phyloP scores from a whole-genome alignment of 2,113 vertebrate genomes.

The Henicopernis longicauda region DNA sequence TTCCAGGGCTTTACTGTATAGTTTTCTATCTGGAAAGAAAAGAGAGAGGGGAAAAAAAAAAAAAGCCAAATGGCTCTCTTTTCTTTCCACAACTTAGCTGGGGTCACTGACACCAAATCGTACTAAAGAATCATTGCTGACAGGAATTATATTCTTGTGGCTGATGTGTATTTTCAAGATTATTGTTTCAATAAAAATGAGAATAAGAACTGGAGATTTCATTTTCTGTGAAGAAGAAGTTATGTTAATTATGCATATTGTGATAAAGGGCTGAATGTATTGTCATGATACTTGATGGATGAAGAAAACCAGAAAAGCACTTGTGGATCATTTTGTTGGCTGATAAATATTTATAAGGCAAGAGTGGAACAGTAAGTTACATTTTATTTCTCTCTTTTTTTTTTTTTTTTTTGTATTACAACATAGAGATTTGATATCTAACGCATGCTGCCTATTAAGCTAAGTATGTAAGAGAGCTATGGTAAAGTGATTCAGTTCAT shows the following conservation, averaged over 20 bases:
- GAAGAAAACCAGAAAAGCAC: background rate
- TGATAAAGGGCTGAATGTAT: background rate
- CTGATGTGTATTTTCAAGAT: background rate
- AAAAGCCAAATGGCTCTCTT: background rate
- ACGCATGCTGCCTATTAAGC: accelerated
- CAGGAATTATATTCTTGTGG: background rate
- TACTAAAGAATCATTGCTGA: background rate
- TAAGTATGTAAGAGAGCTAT: background rate
- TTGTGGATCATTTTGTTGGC: background rate
- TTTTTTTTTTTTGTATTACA: background rate
- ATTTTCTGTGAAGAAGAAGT: background rate
- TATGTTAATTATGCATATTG: background rate
- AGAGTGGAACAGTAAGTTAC: background rate
- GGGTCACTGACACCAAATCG: background rate
- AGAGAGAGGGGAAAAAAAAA: background rate
- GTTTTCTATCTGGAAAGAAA: background rate
- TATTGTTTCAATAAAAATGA: background rate
- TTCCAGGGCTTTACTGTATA: background rate
- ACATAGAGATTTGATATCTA: background rate
- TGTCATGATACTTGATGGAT: background rate
- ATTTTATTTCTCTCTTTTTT: background rate
- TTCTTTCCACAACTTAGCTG: background rate
- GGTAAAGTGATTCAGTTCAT: background rate
- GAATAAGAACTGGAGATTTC: background rate
- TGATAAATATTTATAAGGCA: background rate